phyloP scores from a whole-genome alignment of 2,113 vertebrate genomes.

The Pteruthius melanotis region DNA sequence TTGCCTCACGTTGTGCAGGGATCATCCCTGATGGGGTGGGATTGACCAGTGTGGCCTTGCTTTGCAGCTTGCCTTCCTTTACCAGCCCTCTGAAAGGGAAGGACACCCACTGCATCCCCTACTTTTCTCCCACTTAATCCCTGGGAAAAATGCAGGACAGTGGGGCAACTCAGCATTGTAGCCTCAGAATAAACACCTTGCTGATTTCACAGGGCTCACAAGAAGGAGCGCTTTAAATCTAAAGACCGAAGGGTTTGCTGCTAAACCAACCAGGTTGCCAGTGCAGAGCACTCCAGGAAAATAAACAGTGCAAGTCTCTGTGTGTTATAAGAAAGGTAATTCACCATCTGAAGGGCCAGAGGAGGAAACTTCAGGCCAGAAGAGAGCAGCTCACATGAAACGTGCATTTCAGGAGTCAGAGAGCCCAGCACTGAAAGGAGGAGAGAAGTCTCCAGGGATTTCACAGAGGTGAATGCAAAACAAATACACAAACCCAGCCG shows the following conservation, averaged over 20 bases:
- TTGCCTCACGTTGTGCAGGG: rapidly evolving
- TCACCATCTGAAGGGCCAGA: not conserved
- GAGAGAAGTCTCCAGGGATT: not conserved
- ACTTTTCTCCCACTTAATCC: not conserved
- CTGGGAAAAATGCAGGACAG: not conserved
- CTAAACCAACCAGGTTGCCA: not conserved
- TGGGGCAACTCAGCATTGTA: not conserved
- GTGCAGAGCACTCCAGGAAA: not conserved
- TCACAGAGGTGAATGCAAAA: not conserved
- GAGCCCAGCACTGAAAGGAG: not conserved
- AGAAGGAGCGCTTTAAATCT: not conserved
- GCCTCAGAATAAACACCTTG: not conserved
- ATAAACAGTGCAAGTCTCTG: not conserved
- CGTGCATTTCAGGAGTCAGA: rapidly evolving
- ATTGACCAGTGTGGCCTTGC: not conserved
- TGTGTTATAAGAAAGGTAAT: not conserved
- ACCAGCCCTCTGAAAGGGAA: not conserved
- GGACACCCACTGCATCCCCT: not conserved
- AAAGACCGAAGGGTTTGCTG: not conserved
- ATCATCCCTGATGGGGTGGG: not conserved
- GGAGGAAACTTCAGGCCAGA: not conserved
- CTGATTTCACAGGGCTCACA: not conserved
- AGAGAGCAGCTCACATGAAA: not conserved
- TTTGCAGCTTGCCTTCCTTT: not conserved
- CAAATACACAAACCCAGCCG: not conserved